Evolutionary conservation across 2,797 vertebrate species (phyloP).

Genomic region (Enteromius paludinosus): DNA sequence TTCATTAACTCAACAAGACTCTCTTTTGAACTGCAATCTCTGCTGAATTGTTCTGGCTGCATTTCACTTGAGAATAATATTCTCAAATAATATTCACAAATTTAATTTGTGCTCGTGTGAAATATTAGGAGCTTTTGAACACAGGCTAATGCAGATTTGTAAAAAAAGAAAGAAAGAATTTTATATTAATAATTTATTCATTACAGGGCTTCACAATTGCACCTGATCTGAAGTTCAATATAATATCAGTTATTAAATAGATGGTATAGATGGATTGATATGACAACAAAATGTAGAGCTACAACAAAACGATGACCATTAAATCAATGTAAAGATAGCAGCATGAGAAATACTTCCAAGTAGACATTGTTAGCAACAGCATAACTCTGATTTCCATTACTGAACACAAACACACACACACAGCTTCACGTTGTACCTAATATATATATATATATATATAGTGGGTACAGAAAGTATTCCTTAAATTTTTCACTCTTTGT

Average conservation of each 20-base stretch:
- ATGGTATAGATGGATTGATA: slow-evolving; percentile 33
- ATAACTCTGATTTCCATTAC: no score
- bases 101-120: background rate
- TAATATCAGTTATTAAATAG: slow-evolving; percentile 50
- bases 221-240: background rate
- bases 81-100: background rate
- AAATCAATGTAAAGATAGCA: slow-evolving; percentile 57
- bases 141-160: background rate
- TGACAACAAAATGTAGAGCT: slow-evolving; percentile 37
- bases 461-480: no score
- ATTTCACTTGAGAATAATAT: background rate
- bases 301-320: slow-evolving; percentile 41
- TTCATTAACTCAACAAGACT: background rate
- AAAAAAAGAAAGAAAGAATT: background rate
- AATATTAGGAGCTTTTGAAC: background rate
- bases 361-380: slow-evolving; percentile 56
- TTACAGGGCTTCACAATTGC: background rate
- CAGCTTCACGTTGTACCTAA: no score
- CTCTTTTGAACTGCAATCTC: background rate
- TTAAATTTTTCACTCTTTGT: no score
- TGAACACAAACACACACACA: no score
- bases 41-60: background rate
- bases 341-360: slow-evolving; percentile 20
- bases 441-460: no score
- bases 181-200: background rate